Conservation (phyloP, 2,113 vertebrate species). For the Tetrao urogallus region DNA sequence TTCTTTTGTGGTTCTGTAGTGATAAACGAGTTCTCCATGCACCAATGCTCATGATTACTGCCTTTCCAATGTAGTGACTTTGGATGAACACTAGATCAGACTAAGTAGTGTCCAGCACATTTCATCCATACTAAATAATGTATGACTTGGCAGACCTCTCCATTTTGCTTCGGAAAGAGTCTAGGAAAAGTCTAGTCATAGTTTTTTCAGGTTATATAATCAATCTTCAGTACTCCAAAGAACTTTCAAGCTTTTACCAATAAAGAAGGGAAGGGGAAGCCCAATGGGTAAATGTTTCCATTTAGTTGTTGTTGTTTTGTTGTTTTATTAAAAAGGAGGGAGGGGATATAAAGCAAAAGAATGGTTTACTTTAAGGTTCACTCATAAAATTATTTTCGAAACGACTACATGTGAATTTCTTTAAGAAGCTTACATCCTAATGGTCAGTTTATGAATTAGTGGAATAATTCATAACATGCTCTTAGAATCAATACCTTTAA, state of each 20-base stretch:
- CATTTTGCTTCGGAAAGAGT: constrained; percentile 28
- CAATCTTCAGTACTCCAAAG: background rate
- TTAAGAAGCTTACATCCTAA: background rate
- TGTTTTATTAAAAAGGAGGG: too few species aligned
- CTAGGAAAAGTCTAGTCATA: background rate
- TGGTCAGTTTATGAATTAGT: constrained; percentile 18
- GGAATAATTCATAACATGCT: background rate
- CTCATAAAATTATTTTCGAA: background rate
- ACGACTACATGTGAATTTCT: background rate
- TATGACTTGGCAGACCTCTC: background rate
- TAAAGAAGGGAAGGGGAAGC: background rate
- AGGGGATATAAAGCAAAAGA: background rate
- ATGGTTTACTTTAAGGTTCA: background rate
- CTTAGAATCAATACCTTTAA: constrained; percentile 10
- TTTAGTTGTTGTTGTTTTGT: too few species aligned
- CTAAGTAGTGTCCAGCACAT: constrained; percentile 60
- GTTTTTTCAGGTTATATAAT: background rate
- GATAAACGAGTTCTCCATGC: constrained; percentile 74
- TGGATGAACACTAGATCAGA: constrained; percentile 57
- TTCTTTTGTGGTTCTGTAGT: constrained; percentile 68
- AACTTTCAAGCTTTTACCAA: background rate
- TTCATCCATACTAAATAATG: constrained; percentile 65
- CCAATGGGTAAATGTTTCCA: background rate
- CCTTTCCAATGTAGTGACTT: constrained; percentile 41
- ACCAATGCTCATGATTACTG: constrained; percentile 64